Evolutionary conservation across 2,888 invertebrate species (phyloP), one percentile per base, ranked within the genome.

Genomic region (Drosophila fulvimacula): DNA sequence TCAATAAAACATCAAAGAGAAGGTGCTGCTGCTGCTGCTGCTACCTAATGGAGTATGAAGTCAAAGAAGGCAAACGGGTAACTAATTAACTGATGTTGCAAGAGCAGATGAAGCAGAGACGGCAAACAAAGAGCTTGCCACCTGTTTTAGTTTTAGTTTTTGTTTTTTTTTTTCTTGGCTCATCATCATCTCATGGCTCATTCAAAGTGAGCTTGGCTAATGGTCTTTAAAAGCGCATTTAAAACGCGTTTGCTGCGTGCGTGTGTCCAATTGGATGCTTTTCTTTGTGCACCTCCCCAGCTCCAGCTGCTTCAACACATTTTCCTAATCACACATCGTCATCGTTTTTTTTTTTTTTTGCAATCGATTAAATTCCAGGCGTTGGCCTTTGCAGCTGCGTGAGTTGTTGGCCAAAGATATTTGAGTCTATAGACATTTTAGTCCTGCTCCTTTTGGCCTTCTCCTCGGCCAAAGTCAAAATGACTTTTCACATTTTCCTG

Each of bases 151-250:
- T n/a, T n/a, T n/a, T n/a, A n/a, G n/a, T n/a, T 56, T 60, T 51
- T 24, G 11, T 42, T 19, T 21, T 5, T 21, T 21, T 21, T 42
- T 21, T 13, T 7, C 3, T 15, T 63, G 66, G 67, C 62, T 76
- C 77, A 69, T 77, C 75, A 39, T 51, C 61, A 49, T 39, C 53
- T 41, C 49, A 32, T 36, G 44, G 21, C 51, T 24, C 36, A 34
- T 39, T 24, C 69, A 30, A 34, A 24, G 30, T 46, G 44, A 38
- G 36, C 44, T 56, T 41, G 65, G 61, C 17, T 71, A 75, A 80
- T 79, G 79, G 69, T 73, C 74, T 85, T 79, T 73, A 82, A 66
- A 77, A 83, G 88, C 72, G 82, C 86, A 85, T 88, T 88, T 83
- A 80, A 82, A 80, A 80, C 76, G 82, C 81, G 82, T 88, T 81